These are phyloP conservation scores for Agrotis segetum DNA, from an alignment of 2,888 invertebrate genomes.

Conservation along the genomic window DNA sequence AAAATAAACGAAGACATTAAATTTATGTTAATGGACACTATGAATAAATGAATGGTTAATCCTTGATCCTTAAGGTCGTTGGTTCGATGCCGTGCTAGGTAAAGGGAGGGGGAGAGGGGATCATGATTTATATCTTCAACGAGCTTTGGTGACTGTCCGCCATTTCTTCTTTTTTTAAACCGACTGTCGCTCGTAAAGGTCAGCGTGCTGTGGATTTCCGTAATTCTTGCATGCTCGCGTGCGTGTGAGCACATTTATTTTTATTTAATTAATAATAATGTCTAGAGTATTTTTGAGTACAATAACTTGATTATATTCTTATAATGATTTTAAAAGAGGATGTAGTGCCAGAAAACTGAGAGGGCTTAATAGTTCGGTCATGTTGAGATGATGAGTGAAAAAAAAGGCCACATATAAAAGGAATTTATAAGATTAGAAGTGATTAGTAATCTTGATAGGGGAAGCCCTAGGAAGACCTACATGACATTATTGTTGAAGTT, in stretches of 20 bases:
- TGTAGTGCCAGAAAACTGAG: too few relatives aligned
- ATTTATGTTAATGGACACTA: slow-evolving; percentile 73
- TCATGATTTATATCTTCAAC: slow-evolving; percentile 67
- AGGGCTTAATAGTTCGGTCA: too few relatives aligned
- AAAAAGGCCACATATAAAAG: too few relatives aligned
- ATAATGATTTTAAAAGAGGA: too few relatives aligned
- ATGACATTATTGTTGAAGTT: too few relatives aligned
- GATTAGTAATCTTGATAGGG: too few relatives aligned
- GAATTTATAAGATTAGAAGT: too few relatives aligned
- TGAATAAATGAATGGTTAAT: slow-evolving; percentile 76
- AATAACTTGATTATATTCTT: not conserved
- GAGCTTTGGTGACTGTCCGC: slow-evolving; percentile 51
- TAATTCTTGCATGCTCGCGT: slow-evolving; percentile 40
- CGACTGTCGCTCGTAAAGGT: slow-evolving; percentile 53
- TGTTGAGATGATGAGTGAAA: too few relatives aligned
- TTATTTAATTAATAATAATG: slow-evolving; percentile 25
- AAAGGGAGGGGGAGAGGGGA: slow-evolving; percentile 28
- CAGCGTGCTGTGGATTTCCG: slow-evolving; percentile 41
- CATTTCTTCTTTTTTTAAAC: slow-evolving; percentile 52
- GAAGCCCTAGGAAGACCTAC: too few relatives aligned
- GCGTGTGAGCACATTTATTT: slow-evolving; percentile 31
- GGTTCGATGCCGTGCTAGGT: slow-evolving; percentile 63
- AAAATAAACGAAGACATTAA: slow-evolving; percentile 70
- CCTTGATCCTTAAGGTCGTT: slow-evolving; percentile 66
- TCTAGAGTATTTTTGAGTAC: slow-evolving; percentile 3